phyloP scores from a whole-genome alignment of 23 tunicate genomes.

The Halocynthia aurantium region DNA sequence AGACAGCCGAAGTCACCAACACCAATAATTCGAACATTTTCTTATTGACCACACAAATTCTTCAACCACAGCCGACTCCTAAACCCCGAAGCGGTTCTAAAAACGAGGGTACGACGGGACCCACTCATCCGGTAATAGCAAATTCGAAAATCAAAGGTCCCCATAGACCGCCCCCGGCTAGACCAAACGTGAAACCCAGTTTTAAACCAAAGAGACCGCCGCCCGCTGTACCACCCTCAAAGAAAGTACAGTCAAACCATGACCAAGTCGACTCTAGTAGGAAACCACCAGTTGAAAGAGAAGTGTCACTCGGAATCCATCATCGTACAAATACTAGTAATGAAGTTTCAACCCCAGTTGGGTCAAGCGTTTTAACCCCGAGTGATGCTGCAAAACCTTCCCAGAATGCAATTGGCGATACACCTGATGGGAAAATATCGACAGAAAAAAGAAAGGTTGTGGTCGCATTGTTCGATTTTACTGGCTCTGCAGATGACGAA shows the following conservation, averaged over 20 bases:
- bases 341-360: background rate
- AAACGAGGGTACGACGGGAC: slow-evolving; percentile 5
- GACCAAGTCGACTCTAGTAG: too few species aligned
- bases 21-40: too few species aligned
- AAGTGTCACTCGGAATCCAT: background rate
- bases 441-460: background rate
- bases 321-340: background rate
- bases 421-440: background rate
- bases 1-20: too few species aligned
- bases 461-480: slow-evolving; percentile 40
- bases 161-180: background rate
- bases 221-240: background rate
- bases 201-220: background rate
- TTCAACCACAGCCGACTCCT: too few species aligned
- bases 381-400: slow-evolving; percentile 23
- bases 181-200: background rate
- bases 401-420: background rate
- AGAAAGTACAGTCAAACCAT: background rate
- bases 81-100: background rate
- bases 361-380: slow-evolving; percentile 27
- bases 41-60: too few species aligned
- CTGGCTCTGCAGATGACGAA: slow-evolving; percentile 36
- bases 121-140: background rate
- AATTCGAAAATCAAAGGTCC: too few species aligned
- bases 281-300: background rate